Conservation (phyloP, 2,888 invertebrate genomes). For the Yponomeuta evonymella region DNA sequence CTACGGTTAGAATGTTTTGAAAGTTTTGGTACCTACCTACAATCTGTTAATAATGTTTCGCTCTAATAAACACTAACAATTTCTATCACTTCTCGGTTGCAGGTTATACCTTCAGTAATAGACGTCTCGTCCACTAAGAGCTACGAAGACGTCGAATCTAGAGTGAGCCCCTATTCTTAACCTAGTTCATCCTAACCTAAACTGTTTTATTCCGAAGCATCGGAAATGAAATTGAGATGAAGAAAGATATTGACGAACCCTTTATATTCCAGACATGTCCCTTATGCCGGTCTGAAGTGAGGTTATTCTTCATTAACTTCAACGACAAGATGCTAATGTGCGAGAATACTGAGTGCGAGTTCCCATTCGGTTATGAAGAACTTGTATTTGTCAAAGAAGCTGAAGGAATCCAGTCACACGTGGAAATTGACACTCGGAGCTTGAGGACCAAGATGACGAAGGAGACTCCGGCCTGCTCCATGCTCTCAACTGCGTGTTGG, state of each 20-base stretch:
- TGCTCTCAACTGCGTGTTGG: constrained; percentile 35
- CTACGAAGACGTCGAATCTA: background rate
- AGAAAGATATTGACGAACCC: background rate
- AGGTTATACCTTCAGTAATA: constrained; percentile 1
- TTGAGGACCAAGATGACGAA: background rate
- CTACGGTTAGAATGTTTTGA: background rate
- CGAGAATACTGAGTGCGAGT: constrained; percentile 47
- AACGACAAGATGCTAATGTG: constrained; percentile 54
- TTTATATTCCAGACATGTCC: constrained; percentile 47
- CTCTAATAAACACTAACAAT: background rate
- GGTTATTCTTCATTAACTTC: constrained; percentile 43
- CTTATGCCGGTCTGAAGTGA: constrained; percentile 39
- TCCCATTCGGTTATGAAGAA: constrained; percentile 50
- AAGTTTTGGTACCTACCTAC: background rate
- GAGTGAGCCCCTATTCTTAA: background rate
- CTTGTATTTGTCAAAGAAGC: constrained; percentile 38
- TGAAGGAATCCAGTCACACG: constrained; percentile 25
- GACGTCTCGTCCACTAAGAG: background rate
- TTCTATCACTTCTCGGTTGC: background rate
- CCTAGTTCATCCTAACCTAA: background rate
- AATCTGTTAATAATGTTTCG: too few relatives aligned
- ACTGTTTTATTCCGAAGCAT: background rate
- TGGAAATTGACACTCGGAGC: background rate
- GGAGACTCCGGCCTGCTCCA: constrained; percentile 23
- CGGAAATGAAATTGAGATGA: too few relatives aligned